A percentile compares a stretch with the other conserved stretches of the same genome.
These are phyloP conservation scores for Myotis pilosus DNA, from an alignment of 2,797 vertebrate species.

Conservation along the genomic window DNA sequence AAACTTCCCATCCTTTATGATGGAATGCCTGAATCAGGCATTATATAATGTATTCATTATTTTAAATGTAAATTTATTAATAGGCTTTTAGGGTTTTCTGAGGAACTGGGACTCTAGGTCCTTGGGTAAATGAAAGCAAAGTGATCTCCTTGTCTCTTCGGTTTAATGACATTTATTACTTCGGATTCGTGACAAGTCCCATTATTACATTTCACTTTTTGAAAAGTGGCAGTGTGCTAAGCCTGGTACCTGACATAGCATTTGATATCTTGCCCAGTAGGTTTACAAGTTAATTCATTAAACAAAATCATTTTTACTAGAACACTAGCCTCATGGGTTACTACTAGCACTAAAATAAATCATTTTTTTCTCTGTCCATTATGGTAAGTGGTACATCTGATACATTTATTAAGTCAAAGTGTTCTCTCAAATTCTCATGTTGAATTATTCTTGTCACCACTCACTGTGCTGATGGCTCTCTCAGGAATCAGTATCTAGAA, in stretches of 20 bases:
- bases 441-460: constrained; percentile 59
- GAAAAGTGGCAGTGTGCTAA: neutral
- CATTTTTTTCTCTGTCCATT: constrained; percentile 64
- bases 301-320: constrained; percentile 66
- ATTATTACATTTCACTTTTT: constrained; percentile 46
- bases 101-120: neutral
- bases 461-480: neutral
- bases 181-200: constrained; percentile 24
- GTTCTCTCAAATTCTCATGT: constrained; percentile 55
- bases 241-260: neutral
- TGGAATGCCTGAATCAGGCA: neutral
- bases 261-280: constrained; percentile 48
- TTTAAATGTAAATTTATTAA: constrained; percentile 46
- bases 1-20: constrained; percentile 6
- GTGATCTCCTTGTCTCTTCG: neutral
- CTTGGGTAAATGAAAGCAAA: constrained; percentile 37
- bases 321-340: constrained; percentile 35
- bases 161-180: constrained; percentile 63
- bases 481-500: constrained; percentile 11
- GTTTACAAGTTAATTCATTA: constrained; percentile 73
- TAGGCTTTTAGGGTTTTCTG: neutral
- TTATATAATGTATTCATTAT: constrained; percentile 33
- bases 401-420: constrained; percentile 62
- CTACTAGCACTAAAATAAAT: constrained; percentile 55
- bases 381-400: constrained; percentile 52